These are phyloP conservation scores for Leptinotarsa undecemlineata DNA, from an alignment of 1,140 invertebrate species.

Conservation along the genomic window DNA sequence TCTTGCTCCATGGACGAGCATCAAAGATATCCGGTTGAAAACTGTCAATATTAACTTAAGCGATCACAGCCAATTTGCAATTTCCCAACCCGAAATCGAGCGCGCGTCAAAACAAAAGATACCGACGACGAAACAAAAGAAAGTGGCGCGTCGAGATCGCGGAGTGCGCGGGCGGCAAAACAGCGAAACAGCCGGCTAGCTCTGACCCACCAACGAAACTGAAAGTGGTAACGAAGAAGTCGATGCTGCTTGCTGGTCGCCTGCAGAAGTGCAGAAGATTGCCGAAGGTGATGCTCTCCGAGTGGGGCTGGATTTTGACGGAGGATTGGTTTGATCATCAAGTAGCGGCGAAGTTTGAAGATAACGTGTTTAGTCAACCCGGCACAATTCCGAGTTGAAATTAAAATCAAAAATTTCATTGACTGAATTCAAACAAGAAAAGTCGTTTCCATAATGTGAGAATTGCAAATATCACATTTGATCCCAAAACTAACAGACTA, in stretches of 20 bases:
- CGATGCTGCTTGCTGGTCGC: not conserved
- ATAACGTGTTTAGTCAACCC: no score
- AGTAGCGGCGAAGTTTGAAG: no score
- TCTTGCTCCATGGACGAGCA: no score
- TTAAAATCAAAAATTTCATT: no score
- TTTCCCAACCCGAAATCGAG: not conserved
- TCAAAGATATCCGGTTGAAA: no score
- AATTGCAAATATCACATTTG: no score
- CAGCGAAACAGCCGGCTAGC: conserved; percentile 26
- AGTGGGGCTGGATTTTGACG: not conserved
- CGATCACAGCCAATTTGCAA: conserved; percentile 12
- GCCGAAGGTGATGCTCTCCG: conserved; percentile 1
- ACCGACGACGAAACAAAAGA: conserved; percentile 14
- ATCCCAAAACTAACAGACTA: no score
- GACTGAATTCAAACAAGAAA: no score
- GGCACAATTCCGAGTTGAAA: no score
- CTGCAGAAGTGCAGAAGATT: conserved; percentile 3
- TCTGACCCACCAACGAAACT: conserved; percentile 30
- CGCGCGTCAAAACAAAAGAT: conserved; percentile 1
- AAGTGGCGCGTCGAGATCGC: conserved; percentile 11
- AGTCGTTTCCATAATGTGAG: no score
- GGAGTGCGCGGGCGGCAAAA: conserved; percentile 26
- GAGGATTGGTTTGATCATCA: no score
- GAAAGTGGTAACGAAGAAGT: conserved; percentile 22
- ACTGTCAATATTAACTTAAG: no score